Conservation (phyloP, 2,888 invertebrate species). For the Diarsia mendica region DNA sequence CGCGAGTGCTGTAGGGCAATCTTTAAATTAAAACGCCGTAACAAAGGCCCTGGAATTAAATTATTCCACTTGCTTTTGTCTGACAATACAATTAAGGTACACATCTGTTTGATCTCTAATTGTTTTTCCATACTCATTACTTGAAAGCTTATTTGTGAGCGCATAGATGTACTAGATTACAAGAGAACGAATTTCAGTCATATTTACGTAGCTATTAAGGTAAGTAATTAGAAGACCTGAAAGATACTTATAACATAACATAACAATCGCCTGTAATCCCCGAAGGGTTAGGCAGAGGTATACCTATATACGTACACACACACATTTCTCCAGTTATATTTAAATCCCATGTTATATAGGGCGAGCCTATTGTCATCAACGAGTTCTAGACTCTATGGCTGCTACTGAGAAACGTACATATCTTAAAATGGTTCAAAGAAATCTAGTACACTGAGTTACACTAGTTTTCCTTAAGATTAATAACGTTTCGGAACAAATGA, state of each 20-base stretch:
- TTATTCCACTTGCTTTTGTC: slow-evolving; percentile 25
- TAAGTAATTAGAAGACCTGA: neutral
- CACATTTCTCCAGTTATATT: no score
- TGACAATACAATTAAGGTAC: slow-evolving; percentile 50
- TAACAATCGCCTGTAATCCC: no score
- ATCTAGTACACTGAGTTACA: neutral
- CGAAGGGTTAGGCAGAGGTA: no score
- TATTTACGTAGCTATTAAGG: neutral
- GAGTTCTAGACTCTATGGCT: no score
- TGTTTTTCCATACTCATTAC: slow-evolving; percentile 32
- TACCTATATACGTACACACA: no score
- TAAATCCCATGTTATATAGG: no score
- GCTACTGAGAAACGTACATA: no score
- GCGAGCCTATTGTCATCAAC: no score
- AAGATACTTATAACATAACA: neutral
- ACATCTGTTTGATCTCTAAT: slow-evolving; percentile 41
- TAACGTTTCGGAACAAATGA: slow-evolving; percentile 29
- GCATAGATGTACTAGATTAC: neutral
- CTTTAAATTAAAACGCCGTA: slow-evolving; percentile 37
- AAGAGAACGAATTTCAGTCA: neutral
- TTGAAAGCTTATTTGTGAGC: slow-evolving; percentile 6
- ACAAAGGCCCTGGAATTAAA: slow-evolving; percentile 24
- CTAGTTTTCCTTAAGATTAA: slow-evolving; percentile 28
- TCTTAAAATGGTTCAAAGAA: neutral
- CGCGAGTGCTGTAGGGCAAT: neutral